Evolutionary conservation across 2,888 invertebrate species (phyloP), one percentile per base, ranked within the genome.

Genomic region (Phyllotreta cruciferae): DNA sequence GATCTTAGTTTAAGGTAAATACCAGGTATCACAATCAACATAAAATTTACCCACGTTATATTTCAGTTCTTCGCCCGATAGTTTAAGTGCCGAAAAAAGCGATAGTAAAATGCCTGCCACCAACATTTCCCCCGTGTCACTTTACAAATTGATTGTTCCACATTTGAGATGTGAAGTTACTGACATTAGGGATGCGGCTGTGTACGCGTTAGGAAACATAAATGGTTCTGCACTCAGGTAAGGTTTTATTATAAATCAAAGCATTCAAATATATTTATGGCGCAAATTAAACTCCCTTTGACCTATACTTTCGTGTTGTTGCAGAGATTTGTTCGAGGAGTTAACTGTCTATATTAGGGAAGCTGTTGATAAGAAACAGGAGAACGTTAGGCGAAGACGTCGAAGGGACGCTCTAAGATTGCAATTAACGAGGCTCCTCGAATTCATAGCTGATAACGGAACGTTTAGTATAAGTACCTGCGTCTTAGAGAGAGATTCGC

Each of bases 331-430:
- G 64, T 92, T 98, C 88, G 99, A 99, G 75, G 99, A 99, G 82
- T 81, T 99, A 60, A 88, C 93, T 6, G 88, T 92, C 0, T 90
- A 94, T 69, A 89, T 99, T 63, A 89, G 97, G 11, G 99, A 99
- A 80, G 96, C 98, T 0, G 93, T 96, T 13, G 98, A 99, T 79
- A 88, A 95, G 52, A 98, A 98, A 78, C 97, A 98, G 81, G 98
- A 98, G 79, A 99, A 98, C 79, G 92, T 98, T 86, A 86, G 98
- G 60, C 84, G 98, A 42, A 85, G 97, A 42, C 85, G 96, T 60
- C 86, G 98, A 41, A 88, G 97, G 58, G 99, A 99, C 80, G 93
- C 96, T 8, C 83, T 99, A 54, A 85, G 99, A 45, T 84, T 98
- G 44, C 94, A 98, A 75, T 85, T 99, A 68, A 93, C 96, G 65